Base-by-base conservation (phyloP, 2,797 vertebrate genomes). In the Pagetopsis macropterus region DNA sequence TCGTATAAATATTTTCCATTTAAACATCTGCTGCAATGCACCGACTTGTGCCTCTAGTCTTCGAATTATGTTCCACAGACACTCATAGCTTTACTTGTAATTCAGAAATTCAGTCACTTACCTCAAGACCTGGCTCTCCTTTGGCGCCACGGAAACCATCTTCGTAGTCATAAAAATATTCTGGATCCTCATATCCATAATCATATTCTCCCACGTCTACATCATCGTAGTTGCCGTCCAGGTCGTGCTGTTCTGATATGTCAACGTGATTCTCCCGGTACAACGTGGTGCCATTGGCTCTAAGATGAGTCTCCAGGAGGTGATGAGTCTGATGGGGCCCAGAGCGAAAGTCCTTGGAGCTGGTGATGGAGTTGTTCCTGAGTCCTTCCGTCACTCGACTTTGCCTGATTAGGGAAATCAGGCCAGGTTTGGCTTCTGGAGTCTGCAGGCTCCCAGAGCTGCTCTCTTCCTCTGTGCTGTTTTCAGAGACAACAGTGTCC, bases 101-200 rank as follows among this genome's bases (percentile, higher is more conserved):
- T 80, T 84, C 60, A 76, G 68, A 40, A 62, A 86, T 72, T 65
- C 14, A 72, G 87, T 75, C 13, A 97, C 98, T 98, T 95, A 99
- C 98, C 81, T 95, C 92, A 87, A 89, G 93, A 91, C 98, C 98
- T n/a, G 95, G 91, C 79, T 99, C 97, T 89, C 98, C 98, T 95
- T 98, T 99, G 65, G 95, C 94, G 87, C 97, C 97, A 86, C 61
- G 94, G 50, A 95, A 89, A 64, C 83, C 83, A 75, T 93, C 94
- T 60, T 96, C 95, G 48, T 96, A 95, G 78, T 97, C 95, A 31
- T 96, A 95, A 77, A 96, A 84, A 87, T 94, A 92, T 61, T 96
- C 95, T 66, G 92, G 87, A 71, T 97, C 96, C 87, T 97, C 97
- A 51, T 96, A 96, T 86, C 95, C 95, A 72, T 97, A 97, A 86